Evolutionary conservation across 2,888 invertebrate species (phyloP).

Genomic region (Melipona beecheii): DNA sequence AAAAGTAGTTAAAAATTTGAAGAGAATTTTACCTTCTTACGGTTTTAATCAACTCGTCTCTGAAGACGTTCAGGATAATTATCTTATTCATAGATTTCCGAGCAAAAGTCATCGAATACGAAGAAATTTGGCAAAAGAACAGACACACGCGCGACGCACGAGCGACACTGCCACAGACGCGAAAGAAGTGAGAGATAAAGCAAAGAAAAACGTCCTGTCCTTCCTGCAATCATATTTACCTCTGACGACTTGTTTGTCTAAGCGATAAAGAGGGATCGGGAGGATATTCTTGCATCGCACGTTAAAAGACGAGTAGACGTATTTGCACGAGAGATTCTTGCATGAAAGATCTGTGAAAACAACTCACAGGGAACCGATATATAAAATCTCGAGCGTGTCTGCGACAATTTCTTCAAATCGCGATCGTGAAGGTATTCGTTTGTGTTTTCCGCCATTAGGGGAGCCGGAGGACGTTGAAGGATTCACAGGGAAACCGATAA

Average conservation of each 20-base stretch:
- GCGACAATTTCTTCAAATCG: too few relatives aligned
- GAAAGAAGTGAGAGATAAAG: neutral
- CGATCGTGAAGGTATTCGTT: neutral
- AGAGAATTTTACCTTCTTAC: neutral
- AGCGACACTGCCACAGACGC: neutral
- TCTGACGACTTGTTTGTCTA: neutral
- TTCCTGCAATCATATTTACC: neutral
- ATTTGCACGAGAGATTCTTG: neutral
- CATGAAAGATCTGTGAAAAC: neutral
- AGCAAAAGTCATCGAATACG: neutral
- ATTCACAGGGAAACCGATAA: slow-evolving; percentile 15
- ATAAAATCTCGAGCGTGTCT: too few relatives aligned
- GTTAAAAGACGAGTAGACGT: neutral
- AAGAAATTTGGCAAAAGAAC: neutral
- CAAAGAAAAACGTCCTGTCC: neutral
- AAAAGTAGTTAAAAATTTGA: neutral
- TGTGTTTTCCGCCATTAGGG: neutral
- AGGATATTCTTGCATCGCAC: neutral
- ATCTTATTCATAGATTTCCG: neutral
- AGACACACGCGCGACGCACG: too few relatives aligned
- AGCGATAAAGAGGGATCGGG: neutral
- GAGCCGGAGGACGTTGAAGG: neutral
- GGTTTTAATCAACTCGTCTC: neutral
- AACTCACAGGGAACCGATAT: neutral
- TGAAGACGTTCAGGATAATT: neutral